A percentile compares a stretch with the other conserved stretches of the same genome.
Conservation (phyloP, 2,888 invertebrate species). For the Cyclophora albipunctata region DNA sequence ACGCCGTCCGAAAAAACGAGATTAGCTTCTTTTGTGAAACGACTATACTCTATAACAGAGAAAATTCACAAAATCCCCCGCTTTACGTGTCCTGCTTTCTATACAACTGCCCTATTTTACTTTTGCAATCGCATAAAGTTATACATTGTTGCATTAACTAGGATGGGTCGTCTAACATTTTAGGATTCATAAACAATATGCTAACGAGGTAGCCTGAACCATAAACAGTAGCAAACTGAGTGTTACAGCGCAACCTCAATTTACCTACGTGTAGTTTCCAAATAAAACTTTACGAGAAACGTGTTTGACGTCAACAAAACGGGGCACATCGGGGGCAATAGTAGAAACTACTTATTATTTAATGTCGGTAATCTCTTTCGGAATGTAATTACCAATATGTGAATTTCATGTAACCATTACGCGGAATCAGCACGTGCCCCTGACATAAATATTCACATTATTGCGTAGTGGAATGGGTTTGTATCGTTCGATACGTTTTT, state of each 20-base stretch:
- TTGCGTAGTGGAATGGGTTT: conserved; percentile 48
- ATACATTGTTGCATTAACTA: conserved; percentile 36
- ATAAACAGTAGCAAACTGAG: conserved; percentile 38
- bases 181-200: conserved; percentile 51
- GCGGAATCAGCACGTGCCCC: conserved; percentile 65
- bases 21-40: conserved; percentile 56
- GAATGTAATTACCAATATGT: conserved; percentile 63
- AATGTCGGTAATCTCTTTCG: conserved; percentile 15
- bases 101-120: conserved; percentile 20
- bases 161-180: conserved; percentile 31
- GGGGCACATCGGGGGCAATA: conserved; percentile 9
- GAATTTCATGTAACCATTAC: conserved; percentile 63
- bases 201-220: conserved; percentile 37
- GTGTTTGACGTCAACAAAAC: conserved; percentile 12
- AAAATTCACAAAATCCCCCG: conserved; percentile 27
- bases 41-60: conserved; percentile 34
- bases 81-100: conserved; percentile 25
- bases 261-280: conserved; percentile 28
- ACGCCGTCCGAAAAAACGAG: conserved; percentile 48
- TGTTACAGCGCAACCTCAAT: conserved; percentile 33
- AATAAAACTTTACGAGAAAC: conserved; percentile 25
- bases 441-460: conserved; percentile 72
- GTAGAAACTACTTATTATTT: background rate
- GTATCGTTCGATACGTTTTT: conserved; percentile 46
- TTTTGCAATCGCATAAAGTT: conserved; percentile 3